Evolutionary conservation across 2,888 invertebrate genomes (phyloP), one percentile per base, ranked within the genome.

Genomic region (Tachina lurida): DNA sequence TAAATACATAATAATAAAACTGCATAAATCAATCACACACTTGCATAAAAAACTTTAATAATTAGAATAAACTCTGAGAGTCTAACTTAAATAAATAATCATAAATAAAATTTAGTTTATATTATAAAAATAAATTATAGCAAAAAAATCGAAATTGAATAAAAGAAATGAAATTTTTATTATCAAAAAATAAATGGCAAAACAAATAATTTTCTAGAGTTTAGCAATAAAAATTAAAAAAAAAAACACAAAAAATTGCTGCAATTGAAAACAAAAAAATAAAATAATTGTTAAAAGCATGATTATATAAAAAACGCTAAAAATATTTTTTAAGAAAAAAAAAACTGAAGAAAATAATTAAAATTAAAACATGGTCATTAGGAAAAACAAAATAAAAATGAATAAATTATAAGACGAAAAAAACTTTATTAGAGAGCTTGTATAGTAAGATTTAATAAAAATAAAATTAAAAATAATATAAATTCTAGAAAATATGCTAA

Each of bases 361-460:
- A 84, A 86, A 78, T 63, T 77, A 67, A 78, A 78, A 71, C 56
- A 54, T 71, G 62, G 39, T 71, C 67, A 81, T 79, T 67, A 76
- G 49, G 17, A 68, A 58, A 49, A 65, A 82, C 63, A 84, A 73
- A 83, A 74, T 77, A n/a, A 62, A 62, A 62, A 80, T 60, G 52
- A 81, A 87, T 52, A 76, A 84, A 80, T 87, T 84, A 70, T 82
- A 88, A 83, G 81, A 86, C 78, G 80, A 74, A 86, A 65, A 84
- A 82, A 84, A 86, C 87, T 87, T 87, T 87, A 84, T 87, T 88
- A 89, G 90, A 90, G 90, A 91, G 91, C 91, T 91, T 91, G 90
- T 91, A 90, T 90, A 90, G 90, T 89, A 91, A 90, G 88, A 88
- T 89, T 88, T 86, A 85, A 84, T 67, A 43, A 77, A 88, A 83